Base-by-base conservation (phyloP, 2,888 invertebrate species). In the Rhogogaster chlorosoma region DNA sequence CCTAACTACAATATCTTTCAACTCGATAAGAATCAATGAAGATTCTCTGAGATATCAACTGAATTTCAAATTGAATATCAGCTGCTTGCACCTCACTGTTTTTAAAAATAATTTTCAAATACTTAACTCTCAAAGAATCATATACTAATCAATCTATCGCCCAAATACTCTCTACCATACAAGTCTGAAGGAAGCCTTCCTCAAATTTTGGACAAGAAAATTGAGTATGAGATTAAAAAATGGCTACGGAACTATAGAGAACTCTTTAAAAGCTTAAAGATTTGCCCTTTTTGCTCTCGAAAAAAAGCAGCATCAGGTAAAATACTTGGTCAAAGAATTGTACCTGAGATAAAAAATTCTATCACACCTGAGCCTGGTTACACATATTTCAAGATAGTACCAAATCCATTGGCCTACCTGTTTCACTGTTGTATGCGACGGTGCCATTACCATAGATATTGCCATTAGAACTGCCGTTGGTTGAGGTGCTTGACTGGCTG, bases 301-400 rank as follows among this genome's bases (percentile, higher is more conserved):
- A 32, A 67, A 73, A 70, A 22, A 73, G 26, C 32, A 53, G 77
- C 53, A 29, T 77, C 29, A 7, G 49, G 29, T 77, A 38, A 18
- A 77, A 32, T 5, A 49, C n/a, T 73, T 73, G n/a, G n/a, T n/a
- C 10, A 12, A 26, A 42, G n/a, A 42, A 9, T 32, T 45, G 75
- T 75, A 36, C 26, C 32, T 38, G 15, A 49, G 7, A 26, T 75
- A 7, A 10, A 38, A 38, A n/a, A 42, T 26, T 53, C 53, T 38
- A 38, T 70, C 32, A 86, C 29, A 83, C 49, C 87, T 88, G 89
- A 90, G 90, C 90, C 90, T 89, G 89, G 86, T 86, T 84, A 89
- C 91, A 92, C 92, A 92, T 92, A 92, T 92, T 92, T 93, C 88
- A 91, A 91, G 89, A 87, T 92, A 91, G 90, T 85, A 87, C 87